Evolutionary conservation across 2,888 invertebrate species (phyloP).

Genomic region (Watsonalla binaria): DNA sequence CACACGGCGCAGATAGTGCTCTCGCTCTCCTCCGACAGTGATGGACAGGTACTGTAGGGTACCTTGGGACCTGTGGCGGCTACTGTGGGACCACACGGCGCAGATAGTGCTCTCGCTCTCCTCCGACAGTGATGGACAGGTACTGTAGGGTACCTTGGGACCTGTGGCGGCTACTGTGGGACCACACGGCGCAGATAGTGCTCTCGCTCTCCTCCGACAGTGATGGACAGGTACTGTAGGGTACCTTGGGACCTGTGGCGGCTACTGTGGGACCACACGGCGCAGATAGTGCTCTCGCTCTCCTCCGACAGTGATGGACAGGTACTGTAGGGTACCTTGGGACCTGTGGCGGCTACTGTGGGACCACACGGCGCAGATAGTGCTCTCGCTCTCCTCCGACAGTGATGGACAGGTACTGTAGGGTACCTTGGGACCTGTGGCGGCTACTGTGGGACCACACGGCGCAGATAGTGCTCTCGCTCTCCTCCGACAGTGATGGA

Average conservation of each 20-base stretch:
- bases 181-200: slow-evolving; percentile 94
- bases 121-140: slow-evolving; percentile 82
- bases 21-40: slow-evolving; percentile 81
- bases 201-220: slow-evolving; percentile 83
- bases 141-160: slow-evolving; percentile 46
- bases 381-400: slow-evolving; percentile 84
- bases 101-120: slow-evolving; percentile 87
- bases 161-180: slow-evolving; percentile 99
- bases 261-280: slow-evolving; percentile 98
- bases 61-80: slow-evolving; percentile 89
- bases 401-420: slow-evolving; percentile 77
- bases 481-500: slow-evolving; percentile 81
- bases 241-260: slow-evolving; percentile 87
- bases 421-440: slow-evolving; percentile 83
- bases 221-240: slow-evolving; percentile 73
- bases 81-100: slow-evolving; percentile 98
- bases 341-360: slow-evolving; percentile 98
- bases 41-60: slow-evolving; percentile 70
- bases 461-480: slow-evolving; percentile 89
- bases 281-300: slow-evolving; percentile 89
- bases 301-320: slow-evolving; percentile 81
- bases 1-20: slow-evolving; percentile 94
- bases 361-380: slow-evolving; percentile 96
- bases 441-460: slow-evolving; percentile 99
- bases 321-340: slow-evolving; percentile 33